A percentile compares a stretch with the other conserved stretches of the same genome.
phyloP scores from a whole-genome alignment of 2,797 vertebrate genomes.

The Apogon talboti region DNA sequence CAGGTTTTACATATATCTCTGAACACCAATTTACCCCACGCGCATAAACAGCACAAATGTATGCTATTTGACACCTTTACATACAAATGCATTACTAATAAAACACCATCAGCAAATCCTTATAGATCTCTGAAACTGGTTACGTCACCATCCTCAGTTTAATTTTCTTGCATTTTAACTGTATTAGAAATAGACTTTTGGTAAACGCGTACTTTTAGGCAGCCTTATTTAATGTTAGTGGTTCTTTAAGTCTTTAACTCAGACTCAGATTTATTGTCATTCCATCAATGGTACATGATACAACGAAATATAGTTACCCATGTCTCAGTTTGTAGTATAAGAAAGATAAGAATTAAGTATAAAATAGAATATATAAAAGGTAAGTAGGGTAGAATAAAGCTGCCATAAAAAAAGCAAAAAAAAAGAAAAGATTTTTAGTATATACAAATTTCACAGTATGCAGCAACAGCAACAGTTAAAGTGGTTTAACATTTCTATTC shows the following conservation, averaged over 20 bases:
- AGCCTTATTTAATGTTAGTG: background rate
- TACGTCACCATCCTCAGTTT: background rate
- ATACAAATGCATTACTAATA: background rate
- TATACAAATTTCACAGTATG: no score
- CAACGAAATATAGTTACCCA: no score
- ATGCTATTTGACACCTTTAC: background rate
- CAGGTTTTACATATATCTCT: conserved; percentile 5
- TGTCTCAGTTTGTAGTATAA: no score
- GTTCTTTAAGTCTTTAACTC: background rate
- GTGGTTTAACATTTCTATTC: background rate
- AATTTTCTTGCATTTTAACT: background rate
- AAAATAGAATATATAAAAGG: no score
- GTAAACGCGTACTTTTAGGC: background rate
- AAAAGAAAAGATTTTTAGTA: no score
- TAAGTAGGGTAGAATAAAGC: no score
- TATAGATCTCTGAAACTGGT: background rate
- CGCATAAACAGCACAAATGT: background rate
- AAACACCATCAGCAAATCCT: background rate
- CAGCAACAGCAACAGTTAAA: no score
- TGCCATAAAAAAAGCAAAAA: no score
- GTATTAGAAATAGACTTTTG: background rate
- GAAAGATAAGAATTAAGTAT: no score
- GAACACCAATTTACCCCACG: background rate
- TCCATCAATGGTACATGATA: no score
- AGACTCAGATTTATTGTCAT: no score